Evolutionary conservation across 2,888 invertebrate species (phyloP).

Genomic region (Lycaena phlaeas): DNA sequence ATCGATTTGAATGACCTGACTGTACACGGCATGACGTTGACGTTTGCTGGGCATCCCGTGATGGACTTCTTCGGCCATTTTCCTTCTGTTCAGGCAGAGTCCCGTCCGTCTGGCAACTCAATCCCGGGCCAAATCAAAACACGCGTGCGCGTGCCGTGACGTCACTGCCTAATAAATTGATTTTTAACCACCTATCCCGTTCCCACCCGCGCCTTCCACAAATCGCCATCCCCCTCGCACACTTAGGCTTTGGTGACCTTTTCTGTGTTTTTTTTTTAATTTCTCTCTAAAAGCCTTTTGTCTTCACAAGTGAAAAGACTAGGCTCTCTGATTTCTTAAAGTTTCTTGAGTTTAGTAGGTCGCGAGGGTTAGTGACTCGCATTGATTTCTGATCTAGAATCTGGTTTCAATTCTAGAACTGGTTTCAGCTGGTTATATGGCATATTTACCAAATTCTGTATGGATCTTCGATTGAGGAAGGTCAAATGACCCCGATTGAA

Average conservation of each 20-base stretch:
- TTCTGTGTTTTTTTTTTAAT: conserved; percentile 56
- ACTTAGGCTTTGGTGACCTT: conserved; percentile 60
- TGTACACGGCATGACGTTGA: too few relatives aligned
- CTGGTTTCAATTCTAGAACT: conserved; percentile 7
- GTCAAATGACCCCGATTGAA: too few relatives aligned
- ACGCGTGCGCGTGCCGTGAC: conserved; percentile 65
- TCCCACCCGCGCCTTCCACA: conserved; percentile 25
- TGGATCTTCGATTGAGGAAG: too few relatives aligned
- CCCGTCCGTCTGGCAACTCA: conserved; percentile 39
- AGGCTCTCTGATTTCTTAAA: conserved; percentile 38
- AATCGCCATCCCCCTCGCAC: conserved; percentile 37
- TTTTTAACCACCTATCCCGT: conserved; percentile 55
- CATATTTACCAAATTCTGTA: too few relatives aligned
- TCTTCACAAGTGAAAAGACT: conserved; percentile 49
- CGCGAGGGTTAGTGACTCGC: conserved; percentile 16
- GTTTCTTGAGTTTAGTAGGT: conserved; percentile 22
- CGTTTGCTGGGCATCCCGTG: too few relatives aligned
- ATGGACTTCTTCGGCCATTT: background rate
- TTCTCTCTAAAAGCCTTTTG: conserved; percentile 55
- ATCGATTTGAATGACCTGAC: too few relatives aligned
- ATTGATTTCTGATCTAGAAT: conserved; percentile 12
- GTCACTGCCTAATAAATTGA: conserved; percentile 73
- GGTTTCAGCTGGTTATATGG: too few relatives aligned
- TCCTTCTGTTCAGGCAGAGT: conserved; percentile 16
- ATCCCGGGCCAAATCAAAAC: conserved; percentile 44